Evolutionary conservation across 2,888 invertebrate species (phyloP).

Genomic region (Neoascia interrupta): DNA sequence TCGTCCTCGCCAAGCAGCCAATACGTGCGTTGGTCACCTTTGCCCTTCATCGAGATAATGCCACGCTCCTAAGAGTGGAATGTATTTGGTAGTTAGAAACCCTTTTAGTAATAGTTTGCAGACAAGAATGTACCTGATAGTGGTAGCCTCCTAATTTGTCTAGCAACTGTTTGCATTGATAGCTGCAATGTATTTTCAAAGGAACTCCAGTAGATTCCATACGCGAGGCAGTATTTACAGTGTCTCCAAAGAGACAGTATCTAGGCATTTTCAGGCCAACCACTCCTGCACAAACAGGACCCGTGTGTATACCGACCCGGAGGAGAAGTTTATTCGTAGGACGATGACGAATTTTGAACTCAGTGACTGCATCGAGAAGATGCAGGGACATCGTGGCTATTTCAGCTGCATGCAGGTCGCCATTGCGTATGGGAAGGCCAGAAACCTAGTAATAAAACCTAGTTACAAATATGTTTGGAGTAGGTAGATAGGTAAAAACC

Average conservation of each 20-base stretch:
- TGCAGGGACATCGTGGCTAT: constrained; percentile 96
- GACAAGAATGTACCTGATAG: constrained; percentile 76
- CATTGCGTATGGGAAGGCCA: constrained; percentile 93
- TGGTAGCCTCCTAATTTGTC: constrained; percentile 88
- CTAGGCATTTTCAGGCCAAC: constrained; percentile 96
- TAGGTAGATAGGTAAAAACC: too few relatives aligned
- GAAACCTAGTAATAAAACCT: too few relatives aligned
- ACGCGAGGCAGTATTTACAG: constrained; percentile 93
- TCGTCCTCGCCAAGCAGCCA: constrained; percentile 90
- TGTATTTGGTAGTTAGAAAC: too few relatives aligned
- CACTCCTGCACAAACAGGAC: constrained; percentile 95
- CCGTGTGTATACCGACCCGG: constrained; percentile 94
- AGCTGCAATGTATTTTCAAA: constrained; percentile 90
- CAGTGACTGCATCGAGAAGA: constrained; percentile 89
- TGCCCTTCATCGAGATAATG: constrained; percentile 89
- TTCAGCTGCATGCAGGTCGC: constrained; percentile 94
- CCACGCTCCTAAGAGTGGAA: constrained; percentile 91
- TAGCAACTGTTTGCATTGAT: constrained; percentile 85
- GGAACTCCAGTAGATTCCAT: constrained; percentile 93
- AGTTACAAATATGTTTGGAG: too few relatives aligned
- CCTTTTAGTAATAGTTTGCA: too few relatives aligned
- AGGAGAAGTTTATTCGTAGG: constrained; percentile 91
- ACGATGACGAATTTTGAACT: constrained; percentile 93
- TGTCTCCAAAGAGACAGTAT: constrained; percentile 95
- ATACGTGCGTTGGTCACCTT: constrained; percentile 90